Conservation (phyloP, 2,797 vertebrate genomes). For the Onychomys leucogaster region DNA sequence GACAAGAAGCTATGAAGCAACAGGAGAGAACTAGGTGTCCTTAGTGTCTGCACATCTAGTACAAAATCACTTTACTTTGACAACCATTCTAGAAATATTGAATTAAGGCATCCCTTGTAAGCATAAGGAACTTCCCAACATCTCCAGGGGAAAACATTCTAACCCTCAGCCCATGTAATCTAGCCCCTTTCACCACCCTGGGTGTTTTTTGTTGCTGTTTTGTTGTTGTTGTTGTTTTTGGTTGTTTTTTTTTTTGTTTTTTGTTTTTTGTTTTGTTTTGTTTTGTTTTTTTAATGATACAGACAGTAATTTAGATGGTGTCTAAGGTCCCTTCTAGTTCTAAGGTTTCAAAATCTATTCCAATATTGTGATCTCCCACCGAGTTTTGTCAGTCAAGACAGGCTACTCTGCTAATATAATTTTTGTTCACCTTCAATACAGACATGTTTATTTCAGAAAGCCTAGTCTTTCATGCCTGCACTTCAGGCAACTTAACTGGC, state of each 20-base stretch:
- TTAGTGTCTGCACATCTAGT: conserved; percentile 19
- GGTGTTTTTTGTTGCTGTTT: no score
- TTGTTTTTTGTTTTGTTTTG: no score
- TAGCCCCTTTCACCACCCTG: conserved; percentile 5
- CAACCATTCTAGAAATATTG: conserved; percentile 9
- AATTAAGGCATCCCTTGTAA: not conserved
- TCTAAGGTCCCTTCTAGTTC: not conserved
- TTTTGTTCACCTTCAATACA: conserved; percentile 32
- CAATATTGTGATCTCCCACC: not conserved
- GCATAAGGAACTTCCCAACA: not conserved
- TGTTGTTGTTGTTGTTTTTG: no score
- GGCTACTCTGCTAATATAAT: not conserved
- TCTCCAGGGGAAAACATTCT: not conserved
- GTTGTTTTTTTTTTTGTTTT: no score
- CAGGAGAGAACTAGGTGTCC: not conserved
- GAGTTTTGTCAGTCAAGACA: not conserved
- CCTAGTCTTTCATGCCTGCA: not conserved
- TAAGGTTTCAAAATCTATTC: conserved; percentile 7
- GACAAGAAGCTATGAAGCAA: conserved; percentile 42
- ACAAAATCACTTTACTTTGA: conserved; percentile 31
- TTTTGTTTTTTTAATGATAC: not conserved
- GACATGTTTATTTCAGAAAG: not conserved
- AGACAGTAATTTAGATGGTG: not conserved
- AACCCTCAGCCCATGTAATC: not conserved
- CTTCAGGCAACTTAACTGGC: not conserved